A percentile compares a stretch with the other conserved stretches of the same genome.
phyloP scores from a whole-genome alignment of 2,888 invertebrate species.

The Sesia bembeciformis region DNA sequence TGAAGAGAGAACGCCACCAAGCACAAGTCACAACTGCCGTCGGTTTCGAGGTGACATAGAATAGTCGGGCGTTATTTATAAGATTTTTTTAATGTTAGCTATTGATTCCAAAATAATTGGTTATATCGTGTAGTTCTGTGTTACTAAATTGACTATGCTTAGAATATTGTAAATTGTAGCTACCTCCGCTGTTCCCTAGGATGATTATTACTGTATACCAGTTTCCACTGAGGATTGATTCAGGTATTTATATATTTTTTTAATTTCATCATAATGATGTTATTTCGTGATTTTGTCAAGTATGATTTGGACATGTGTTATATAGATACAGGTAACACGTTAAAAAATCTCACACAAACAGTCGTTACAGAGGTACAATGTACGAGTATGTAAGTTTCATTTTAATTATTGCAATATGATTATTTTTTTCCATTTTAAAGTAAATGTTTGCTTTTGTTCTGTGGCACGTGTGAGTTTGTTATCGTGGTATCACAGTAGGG shows the following conservation, averaged over 20 bases:
- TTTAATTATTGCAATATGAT: too few relatives aligned
- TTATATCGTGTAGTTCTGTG: conserved; percentile 31
- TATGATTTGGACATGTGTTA: conserved; percentile 40
- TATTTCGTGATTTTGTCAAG: conserved; percentile 42
- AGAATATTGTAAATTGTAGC: conserved; percentile 41
- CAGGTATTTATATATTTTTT: conserved; percentile 68
- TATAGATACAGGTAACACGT: background rate
- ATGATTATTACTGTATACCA: conserved; percentile 53
- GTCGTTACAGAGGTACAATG: too few relatives aligned
- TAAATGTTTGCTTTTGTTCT: too few relatives aligned
- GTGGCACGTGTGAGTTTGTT: too few relatives aligned
- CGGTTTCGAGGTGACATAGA: conserved; percentile 66
- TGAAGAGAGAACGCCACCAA: conserved; percentile 15
- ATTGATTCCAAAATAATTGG: conserved; percentile 12
- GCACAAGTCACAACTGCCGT: conserved; percentile 14
- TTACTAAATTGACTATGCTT: background rate
- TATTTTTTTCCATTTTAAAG: too few relatives aligned
- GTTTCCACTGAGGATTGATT: conserved; percentile 62
- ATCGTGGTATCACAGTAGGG: too few relatives aligned
- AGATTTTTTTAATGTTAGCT: conserved; percentile 29
- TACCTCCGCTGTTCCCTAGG: conserved; percentile 49
- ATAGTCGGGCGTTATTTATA: conserved; percentile 43
- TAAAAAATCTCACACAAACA: background rate
- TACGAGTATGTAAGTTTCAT: too few relatives aligned
- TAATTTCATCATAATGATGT: conserved; percentile 34